Base-by-base conservation (phyloP, 2,113 vertebrate genomes). In the Coptodon rendalli region DNA sequence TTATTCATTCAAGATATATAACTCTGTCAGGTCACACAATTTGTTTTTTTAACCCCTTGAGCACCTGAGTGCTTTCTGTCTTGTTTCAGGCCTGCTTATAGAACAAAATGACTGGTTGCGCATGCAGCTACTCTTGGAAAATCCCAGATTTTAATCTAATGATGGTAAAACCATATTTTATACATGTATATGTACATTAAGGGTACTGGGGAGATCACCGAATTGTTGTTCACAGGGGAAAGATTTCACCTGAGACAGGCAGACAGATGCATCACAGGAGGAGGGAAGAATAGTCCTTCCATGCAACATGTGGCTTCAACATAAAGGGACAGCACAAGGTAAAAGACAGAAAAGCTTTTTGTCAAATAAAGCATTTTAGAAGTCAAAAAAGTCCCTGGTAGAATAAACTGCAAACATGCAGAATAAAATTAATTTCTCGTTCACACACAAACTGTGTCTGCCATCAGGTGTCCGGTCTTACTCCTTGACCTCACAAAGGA, bases 401-500 rank as follows among this genome's bases (percentile, higher is more conserved):
- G 43, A 50, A 78, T 29, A 31, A 50, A 76, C 43, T 31, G 43
- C 43, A 66, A 54, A 38, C 12, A 5, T 7, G 13, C 16, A 22
- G 16, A 17, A 61, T 12, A 29, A 59, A 81, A 85, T 83, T 5
- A 3, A 82, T 78, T 9, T 84, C 80, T 87, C 86, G 24, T 43
- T 83, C 59, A 63, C 84, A 86, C 53, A 86, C 2, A 84, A 90
- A 59, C 82, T 83, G 22, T 16, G 50, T 48, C 43, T 52, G 48
- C 27, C 27, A 40, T 90, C 87, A 87, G 78, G 89, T 92, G 86
- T 92, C 85, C 48, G 48, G 82, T 80, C 73, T 81, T 66, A 82
- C 84, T 89, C 89, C 88, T 83, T 88, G 85, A 92, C 91, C 93
- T 81, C 43, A 9, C 83, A 71, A 56, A 87, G 76, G 87, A 83